These are phyloP conservation scores for Hippoglossus hippoglossus DNA, from an alignment of 2,797 vertebrate genomes.

Conservation along the genomic window DNA sequence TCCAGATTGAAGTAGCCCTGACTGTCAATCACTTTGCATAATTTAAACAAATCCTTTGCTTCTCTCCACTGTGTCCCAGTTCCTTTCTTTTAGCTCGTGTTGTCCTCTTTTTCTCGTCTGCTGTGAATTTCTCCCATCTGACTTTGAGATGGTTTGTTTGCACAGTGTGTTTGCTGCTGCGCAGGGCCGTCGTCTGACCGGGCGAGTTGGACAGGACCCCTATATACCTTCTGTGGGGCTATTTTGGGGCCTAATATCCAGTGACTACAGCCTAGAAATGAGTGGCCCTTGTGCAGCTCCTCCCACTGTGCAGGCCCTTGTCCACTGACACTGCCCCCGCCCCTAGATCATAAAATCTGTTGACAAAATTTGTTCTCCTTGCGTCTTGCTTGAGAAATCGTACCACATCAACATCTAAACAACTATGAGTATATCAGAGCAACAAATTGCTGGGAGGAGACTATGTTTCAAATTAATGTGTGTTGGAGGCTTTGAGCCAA, in stretches of 20 bases:
- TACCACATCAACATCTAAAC: conserved; percentile 40
- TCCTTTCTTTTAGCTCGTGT: conserved; percentile 9
- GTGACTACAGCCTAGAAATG: conserved; percentile 79
- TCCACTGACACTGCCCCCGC: conserved; percentile 43
- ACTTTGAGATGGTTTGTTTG: background rate
- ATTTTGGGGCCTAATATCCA: conserved; percentile 91
- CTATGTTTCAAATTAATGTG: background rate
- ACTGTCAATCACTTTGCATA: conserved; percentile 16
- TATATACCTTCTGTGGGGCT: conserved; percentile 85
- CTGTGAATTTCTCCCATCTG: conserved; percentile 20
- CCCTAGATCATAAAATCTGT: conserved; percentile 66
- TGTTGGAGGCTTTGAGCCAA: background rate
- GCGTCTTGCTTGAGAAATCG: conserved; percentile 20
- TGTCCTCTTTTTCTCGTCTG: conserved; percentile 25
- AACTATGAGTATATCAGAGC: conserved; percentile 3
- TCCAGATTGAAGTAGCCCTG: conserved; percentile 27
- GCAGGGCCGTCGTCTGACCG: conserved; percentile 52
- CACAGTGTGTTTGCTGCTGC: conserved; percentile 26
- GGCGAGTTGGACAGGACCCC: conserved; percentile 45
- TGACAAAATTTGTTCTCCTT: conserved; percentile 60
- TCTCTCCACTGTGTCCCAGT: conserved; percentile 22
- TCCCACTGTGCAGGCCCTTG: conserved; percentile 73
- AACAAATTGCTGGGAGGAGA: conserved; percentile 9
- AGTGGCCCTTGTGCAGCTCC: conserved; percentile 64
- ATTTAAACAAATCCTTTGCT: conserved; percentile 19